These are phyloP conservation scores for Microtus ochrogaster DNA, from an alignment of 2,113 vertebrate species.

Conservation along the genomic window DNA sequence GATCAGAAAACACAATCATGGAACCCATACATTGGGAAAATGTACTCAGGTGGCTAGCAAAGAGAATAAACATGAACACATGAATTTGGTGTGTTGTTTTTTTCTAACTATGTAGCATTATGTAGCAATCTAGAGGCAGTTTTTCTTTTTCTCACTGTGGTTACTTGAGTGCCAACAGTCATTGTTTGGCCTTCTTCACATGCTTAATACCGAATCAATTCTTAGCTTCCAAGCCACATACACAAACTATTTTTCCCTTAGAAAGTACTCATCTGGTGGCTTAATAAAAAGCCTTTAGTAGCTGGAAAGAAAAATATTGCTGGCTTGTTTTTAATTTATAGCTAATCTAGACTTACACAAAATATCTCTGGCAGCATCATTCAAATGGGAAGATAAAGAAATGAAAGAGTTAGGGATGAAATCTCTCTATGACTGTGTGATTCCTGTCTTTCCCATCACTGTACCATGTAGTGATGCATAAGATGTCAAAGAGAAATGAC, in stretches of 20 bases:
- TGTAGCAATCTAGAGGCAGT: conserved; percentile 37
- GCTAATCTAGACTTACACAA: conserved; percentile 3
- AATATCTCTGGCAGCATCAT: neutral
- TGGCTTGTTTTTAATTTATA: conserved; percentile 54
- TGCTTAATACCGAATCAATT: conserved; percentile 51
- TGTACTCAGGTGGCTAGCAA: neutral
- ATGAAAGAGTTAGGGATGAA: neutral
- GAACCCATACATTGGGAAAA: conserved; percentile 38
- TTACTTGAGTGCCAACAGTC: conserved; percentile 49
- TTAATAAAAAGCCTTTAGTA: conserved; percentile 66
- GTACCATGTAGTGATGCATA: neutral
- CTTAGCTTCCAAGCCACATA: conserved; percentile 59
- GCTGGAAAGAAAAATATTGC: neutral
- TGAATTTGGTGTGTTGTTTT: neutral
- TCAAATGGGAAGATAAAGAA: neutral
- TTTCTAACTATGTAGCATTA: conserved; percentile 56
- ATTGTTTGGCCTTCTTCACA: neutral
- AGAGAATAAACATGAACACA: neutral
- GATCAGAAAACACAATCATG: conserved; percentile 41
- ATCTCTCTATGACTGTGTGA: neutral
- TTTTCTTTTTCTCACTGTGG: conserved; percentile 15
- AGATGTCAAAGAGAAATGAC: neutral
- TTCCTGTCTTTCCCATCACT: neutral
- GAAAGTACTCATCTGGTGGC: conserved; percentile 65
- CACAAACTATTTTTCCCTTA: conserved; percentile 42